These are phyloP conservation scores for Seriola rivoliana DNA, from an alignment of 2,113 vertebrate species.

Conservation along the genomic window DNA sequence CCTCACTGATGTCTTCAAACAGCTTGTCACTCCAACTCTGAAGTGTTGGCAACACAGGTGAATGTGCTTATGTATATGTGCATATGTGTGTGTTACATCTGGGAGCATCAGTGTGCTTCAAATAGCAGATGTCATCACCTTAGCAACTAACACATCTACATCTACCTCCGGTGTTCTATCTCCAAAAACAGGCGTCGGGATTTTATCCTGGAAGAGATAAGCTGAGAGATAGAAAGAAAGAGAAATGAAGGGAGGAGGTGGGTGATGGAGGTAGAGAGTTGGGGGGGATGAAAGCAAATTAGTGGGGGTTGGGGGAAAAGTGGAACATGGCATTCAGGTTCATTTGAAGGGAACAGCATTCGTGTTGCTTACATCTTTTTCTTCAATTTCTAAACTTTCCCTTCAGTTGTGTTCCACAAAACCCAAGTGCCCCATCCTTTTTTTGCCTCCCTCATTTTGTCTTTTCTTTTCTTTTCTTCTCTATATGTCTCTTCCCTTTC, in stretches of 20 bases:
- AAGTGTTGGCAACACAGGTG: constrained; percentile 59
- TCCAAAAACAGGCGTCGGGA: constrained; percentile 38
- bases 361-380: constrained; percentile 24
- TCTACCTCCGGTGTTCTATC: constrained; percentile 47
- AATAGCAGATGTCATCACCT: constrained; percentile 69
- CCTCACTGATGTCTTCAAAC: constrained; percentile 65
- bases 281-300: constrained; percentile 53
- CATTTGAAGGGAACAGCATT: constrained; percentile 45
- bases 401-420: constrained; percentile 37
- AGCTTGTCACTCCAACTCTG: constrained; percentile 60
- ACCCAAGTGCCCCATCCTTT: constrained; percentile 7
- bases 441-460: constrained; percentile 37
- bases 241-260: constrained; percentile 45
- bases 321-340: constrained; percentile 38
- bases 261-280: constrained; percentile 46
- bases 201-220: constrained; percentile 46
- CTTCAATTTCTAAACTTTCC: constrained; percentile 25
- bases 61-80: constrained; percentile 15
- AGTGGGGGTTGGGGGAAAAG: constrained; percentile 35
- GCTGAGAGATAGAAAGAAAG: constrained; percentile 41
- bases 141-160: constrained; percentile 71
- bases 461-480: constrained; percentile 29
- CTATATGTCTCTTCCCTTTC: constrained; percentile 39
- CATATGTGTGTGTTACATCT: constrained; percentile 35
- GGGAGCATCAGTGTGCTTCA: constrained; percentile 40